Evolutionary conservation across 2,113 vertebrate genomes (phyloP).

Genomic region (Genyomyrus donnyi): DNA sequence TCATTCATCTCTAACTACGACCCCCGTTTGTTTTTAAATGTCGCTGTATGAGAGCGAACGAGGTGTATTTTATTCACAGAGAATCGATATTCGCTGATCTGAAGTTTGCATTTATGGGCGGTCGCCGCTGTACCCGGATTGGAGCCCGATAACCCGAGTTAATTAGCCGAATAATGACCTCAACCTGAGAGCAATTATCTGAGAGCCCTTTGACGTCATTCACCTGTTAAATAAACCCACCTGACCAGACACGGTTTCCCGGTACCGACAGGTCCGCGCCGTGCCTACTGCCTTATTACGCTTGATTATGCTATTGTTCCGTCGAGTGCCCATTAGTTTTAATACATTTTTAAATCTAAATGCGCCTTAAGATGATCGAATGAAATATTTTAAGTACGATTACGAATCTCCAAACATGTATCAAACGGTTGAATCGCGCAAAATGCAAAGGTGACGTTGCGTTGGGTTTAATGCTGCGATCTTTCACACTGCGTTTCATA

Average conservation of each 20-base stretch:
- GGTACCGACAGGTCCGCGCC: neutral
- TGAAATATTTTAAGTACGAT: neutral
- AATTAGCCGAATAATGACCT: constrained; percentile 66
- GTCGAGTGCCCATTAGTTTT: constrained; percentile 13
- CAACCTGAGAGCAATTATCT: constrained; percentile 46
- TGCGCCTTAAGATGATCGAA: neutral
- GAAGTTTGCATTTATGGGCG: constrained; percentile 29
- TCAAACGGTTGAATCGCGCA: neutral
- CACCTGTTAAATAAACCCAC: constrained; percentile 1
- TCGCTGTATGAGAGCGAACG: neutral
- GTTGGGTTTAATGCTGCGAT: neutral
- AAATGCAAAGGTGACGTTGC: neutral
- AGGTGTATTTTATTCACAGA: neutral
- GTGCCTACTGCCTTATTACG: neutral
- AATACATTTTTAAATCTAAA: neutral
- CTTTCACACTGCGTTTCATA: neutral
- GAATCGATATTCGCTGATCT: neutral
- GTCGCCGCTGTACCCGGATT: constrained; percentile 43
- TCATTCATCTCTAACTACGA: too few species aligned
- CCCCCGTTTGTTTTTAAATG: neutral
- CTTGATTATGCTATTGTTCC: constrained; percentile 34
- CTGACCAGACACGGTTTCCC: neutral
- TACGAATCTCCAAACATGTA: neutral
- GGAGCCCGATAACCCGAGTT: constrained; percentile 55
- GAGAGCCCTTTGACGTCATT: neutral